These are phyloP conservation scores for Hypolimnas misippus DNA, from an alignment of 2,888 invertebrate species.

Conservation along the genomic window DNA sequence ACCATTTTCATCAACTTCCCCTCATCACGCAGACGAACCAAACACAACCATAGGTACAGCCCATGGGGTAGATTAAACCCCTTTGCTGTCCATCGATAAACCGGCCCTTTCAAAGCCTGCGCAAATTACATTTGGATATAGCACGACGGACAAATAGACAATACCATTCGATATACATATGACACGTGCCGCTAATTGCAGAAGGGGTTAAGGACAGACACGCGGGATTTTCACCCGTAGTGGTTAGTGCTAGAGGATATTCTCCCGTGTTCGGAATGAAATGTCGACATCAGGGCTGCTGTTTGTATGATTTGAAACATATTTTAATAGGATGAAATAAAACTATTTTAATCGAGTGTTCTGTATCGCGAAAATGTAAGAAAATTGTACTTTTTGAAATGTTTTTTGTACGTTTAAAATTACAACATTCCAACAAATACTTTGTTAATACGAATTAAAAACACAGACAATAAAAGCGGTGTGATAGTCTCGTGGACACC, in stretches of 20 bases:
- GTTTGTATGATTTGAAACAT: too few species aligned
- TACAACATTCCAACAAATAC: too few species aligned
- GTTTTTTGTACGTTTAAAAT: too few species aligned
- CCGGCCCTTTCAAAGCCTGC: slow-evolving; percentile 34
- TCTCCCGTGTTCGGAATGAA: too few species aligned
- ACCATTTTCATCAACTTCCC: background rate
- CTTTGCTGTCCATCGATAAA: slow-evolving; percentile 35
- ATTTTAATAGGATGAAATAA: too few species aligned
- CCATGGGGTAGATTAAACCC: slow-evolving; percentile 24
- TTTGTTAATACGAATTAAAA: too few species aligned
- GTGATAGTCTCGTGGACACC: too few species aligned
- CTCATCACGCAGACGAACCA: background rate
- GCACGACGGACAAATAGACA: slow-evolving; percentile 49
- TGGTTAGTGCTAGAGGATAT: background rate
- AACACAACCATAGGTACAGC: slow-evolving; percentile 3
- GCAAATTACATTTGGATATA: slow-evolving; percentile 31
- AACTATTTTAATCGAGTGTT: too few species aligned
- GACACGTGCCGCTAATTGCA: slow-evolving; percentile 41
- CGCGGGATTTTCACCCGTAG: slow-evolving; percentile 3
- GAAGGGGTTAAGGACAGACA: background rate
- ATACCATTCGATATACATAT: slow-evolving; percentile 55
- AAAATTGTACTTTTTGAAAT: too few species aligned
- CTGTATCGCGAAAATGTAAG: too few species aligned
- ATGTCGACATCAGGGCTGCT: too few species aligned
- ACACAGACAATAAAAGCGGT: too few species aligned